phyloP scores from a whole-genome alignment of 2,888 invertebrate genomes.

The Diabrotica balteata region DNA sequence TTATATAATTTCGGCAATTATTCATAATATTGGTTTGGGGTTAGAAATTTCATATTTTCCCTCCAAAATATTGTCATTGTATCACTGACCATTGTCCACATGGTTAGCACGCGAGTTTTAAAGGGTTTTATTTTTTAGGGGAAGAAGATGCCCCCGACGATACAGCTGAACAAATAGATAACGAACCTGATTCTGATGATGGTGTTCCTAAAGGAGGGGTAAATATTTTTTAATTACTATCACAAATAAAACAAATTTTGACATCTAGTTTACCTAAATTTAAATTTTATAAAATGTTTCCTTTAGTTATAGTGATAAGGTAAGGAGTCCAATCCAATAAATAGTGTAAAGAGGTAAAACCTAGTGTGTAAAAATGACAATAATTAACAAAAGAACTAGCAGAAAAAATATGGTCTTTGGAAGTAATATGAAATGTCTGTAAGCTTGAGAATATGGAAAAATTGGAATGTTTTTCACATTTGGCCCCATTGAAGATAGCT shows the following conservation, averaged over 20 bases:
- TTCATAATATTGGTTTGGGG: conserved; percentile 46
- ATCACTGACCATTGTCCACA: conserved; percentile 57
- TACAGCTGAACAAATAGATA: conserved; percentile 69
- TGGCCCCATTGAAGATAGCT: too few relatives aligned
- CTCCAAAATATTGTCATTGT: conserved; percentile 49
- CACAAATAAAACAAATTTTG: too few relatives aligned
- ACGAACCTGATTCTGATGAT: conserved; percentile 80
- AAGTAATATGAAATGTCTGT: too few relatives aligned
- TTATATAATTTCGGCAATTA: conserved; percentile 48
- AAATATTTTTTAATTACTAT: conserved; percentile 36
- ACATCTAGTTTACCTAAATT: neutral
- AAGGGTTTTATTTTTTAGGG: conserved; percentile 52
- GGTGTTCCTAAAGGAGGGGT: conserved; percentile 67
- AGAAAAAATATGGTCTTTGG: too few relatives aligned
- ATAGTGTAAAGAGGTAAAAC: too few relatives aligned
- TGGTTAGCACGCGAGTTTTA: conserved; percentile 42
- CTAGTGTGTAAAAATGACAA: too few relatives aligned
- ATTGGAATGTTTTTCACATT: too few relatives aligned
- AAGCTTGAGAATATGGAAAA: too few relatives aligned
- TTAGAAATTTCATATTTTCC: conserved; percentile 58
- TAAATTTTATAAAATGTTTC: conserved; percentile 1
- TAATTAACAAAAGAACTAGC: too few relatives aligned
- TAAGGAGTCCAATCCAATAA: too few relatives aligned
- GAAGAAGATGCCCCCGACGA: conserved; percentile 78
- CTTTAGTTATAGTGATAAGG: neutral